Evolutionary conservation across 2,113 vertebrate genomes (phyloP), one percentile per base, ranked within the genome.

Genomic region (Sebastes schlegelii): DNA sequence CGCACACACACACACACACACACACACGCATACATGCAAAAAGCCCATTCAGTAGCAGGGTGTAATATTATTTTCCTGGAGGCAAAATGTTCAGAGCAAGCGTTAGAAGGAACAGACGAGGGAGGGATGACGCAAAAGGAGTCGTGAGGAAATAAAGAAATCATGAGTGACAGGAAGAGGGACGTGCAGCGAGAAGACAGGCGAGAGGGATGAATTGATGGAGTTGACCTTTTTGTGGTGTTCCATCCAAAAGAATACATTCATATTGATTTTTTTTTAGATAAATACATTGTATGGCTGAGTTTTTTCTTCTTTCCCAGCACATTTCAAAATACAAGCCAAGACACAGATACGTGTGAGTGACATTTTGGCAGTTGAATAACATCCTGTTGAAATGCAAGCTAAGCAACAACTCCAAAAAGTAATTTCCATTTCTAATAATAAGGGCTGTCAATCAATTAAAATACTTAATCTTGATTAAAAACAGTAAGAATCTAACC

Each of bases 41-140:
- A 77, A 23, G 10, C 49, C 57, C 19, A 43, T 69, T 76, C 75
- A 71, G 77, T 74, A 69, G 62, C 73, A 64, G 4, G 58, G 82
- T 84, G 69, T 91, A 89, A 87, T 88, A 77, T 70, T 79, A 72
- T 66, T 76, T 81, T 86, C 78, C 83, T 74, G 46, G 12, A 87
- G 88, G 89, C 89, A 67, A 40, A 84, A 68, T 85, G 64, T 86
- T 76, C 45, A 62, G 51, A 90, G 61, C 69, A 69, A 74, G 74
- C 11, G 2, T 58, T 17, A 57, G 70, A 77, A 34, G 49, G 52
- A 82, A 73, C 8, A 68, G 48, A 64, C 52, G 57, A 74, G 40
- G 72, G 82, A 78, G 52, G 43, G n/a, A 79, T 70, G 67, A 84
- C 0, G n/a, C n/a, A 23, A 68, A 76, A 52, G 46, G 48, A 75